Percentiles rank a stretch among this genome's conserved stretches.
These are phyloP conservation scores for Cheilosia grossa DNA, from an alignment of 2,888 invertebrate species.

Conservation along the genomic window DNA sequence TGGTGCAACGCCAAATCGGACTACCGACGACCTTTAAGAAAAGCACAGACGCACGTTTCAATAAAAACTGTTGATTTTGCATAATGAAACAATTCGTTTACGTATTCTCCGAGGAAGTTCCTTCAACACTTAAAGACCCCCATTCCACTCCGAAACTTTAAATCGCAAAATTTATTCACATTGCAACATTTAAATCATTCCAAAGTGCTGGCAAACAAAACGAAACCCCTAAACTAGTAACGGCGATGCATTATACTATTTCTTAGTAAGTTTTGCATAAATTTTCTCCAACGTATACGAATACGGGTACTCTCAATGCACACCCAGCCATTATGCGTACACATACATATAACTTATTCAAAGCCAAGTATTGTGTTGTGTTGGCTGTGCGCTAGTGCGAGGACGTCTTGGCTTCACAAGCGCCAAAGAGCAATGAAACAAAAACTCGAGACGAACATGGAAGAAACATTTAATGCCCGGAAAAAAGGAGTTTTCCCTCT, in stretches of 20 bases:
- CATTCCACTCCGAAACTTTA: background rate
- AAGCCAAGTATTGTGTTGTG: conserved; percentile 24
- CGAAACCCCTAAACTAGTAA: conserved; percentile 22
- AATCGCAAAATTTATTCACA: conserved; percentile 28
- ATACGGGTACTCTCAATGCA: background rate
- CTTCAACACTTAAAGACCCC: too few species aligned
- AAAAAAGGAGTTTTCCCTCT: conserved; percentile 51
- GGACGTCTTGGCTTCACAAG: conserved; percentile 34
- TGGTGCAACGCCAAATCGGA: too few species aligned
- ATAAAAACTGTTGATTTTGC: too few species aligned
- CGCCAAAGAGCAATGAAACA: conserved; percentile 45
- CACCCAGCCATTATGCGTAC: background rate
- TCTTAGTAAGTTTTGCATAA: conserved; percentile 54
- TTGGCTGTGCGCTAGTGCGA: conserved; percentile 24
- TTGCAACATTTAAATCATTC: conserved; percentile 31
- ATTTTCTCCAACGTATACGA: conserved; percentile 31
- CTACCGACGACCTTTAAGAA: too few species aligned
- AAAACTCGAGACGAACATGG: conserved; percentile 44
- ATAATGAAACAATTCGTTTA: too few species aligned
- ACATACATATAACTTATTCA: conserved; percentile 24
- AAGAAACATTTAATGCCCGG: conserved; percentile 58
- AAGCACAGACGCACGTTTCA: too few species aligned
- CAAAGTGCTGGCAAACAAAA: conserved; percentile 1
- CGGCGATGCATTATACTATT: conserved; percentile 30
- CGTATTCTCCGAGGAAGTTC: too few species aligned